Percentiles rank a stretch among this genome's conserved stretches.
phyloP scores from a whole-genome alignment of 2,888 invertebrate species.

The Mactromeris polynyma region DNA sequence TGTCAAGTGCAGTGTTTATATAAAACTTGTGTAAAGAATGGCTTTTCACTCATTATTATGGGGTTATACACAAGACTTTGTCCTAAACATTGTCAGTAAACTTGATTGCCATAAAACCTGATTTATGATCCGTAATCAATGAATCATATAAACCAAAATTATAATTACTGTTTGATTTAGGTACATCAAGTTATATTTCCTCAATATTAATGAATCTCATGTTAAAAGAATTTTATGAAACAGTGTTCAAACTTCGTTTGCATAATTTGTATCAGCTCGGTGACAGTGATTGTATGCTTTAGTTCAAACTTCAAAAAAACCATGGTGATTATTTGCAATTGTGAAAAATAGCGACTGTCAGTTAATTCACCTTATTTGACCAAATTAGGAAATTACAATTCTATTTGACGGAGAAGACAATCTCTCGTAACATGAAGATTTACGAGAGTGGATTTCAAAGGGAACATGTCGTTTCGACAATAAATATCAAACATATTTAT shows the following conservation, averaged over 20 bases:
- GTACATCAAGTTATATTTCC: not conserved
- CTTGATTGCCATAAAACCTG: not conserved
- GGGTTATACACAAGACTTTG: not conserved
- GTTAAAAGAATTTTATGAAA: not conserved
- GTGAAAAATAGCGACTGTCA: constrained; percentile 10
- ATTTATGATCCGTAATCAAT: not conserved
- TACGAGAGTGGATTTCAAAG: constrained; percentile 50
- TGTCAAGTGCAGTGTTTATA: not conserved
- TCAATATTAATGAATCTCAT: not conserved
- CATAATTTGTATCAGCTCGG: not conserved
- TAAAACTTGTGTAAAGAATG: not conserved
- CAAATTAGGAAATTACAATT: constrained; percentile 37
- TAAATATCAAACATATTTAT: constrained; percentile 45
- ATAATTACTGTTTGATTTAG: not conserved
- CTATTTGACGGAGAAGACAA: constrained; percentile 27
- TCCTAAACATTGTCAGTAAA: not conserved
- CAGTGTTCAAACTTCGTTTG: not conserved
- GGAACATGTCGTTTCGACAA: constrained; percentile 37
- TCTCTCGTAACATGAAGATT: constrained; percentile 51
- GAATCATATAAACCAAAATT: not conserved
- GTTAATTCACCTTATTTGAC: constrained; percentile 24
- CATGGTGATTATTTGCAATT: not conserved
- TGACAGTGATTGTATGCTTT: not conserved
- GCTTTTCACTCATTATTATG: not conserved
- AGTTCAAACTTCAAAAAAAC: not conserved